These are phyloP conservation scores for Troides helena DNA, from an alignment of 2,888 invertebrate genomes.

Conservation along the genomic window DNA sequence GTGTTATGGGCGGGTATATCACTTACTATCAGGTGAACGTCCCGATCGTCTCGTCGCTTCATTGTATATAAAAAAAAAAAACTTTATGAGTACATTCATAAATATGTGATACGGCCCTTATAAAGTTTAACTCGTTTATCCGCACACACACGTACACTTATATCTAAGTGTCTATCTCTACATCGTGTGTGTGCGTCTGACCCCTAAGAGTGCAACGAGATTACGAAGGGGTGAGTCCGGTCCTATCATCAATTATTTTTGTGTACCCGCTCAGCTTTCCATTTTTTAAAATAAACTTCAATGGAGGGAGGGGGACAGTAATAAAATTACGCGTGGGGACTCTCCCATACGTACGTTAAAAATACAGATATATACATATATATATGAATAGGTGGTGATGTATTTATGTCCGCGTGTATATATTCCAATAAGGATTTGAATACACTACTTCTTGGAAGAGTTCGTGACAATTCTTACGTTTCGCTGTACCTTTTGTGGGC, in stretches of 20 bases:
- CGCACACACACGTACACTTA: background rate
- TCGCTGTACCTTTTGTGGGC: constrained; percentile 36
- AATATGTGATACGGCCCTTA: background rate
- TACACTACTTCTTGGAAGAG: constrained; percentile 50
- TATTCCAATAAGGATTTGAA: constrained; percentile 40
- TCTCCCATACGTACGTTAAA: constrained; percentile 28
- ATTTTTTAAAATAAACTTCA: constrained; percentile 75
- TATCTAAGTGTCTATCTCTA: constrained; percentile 1
- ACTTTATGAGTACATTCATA: no score
- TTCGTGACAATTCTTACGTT: constrained; percentile 50
- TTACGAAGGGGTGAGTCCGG: constrained; percentile 67
- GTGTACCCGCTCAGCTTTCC: constrained; percentile 64
- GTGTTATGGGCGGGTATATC: no score
- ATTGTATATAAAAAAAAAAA: background rate
- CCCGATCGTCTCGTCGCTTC: no score
- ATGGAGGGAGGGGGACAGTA: constrained; percentile 58
- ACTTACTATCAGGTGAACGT: no score
- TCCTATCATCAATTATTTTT: constrained; percentile 72
- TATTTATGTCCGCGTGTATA: constrained; percentile 16
- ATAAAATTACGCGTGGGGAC: constrained; percentile 60
- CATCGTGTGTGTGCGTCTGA: constrained; percentile 29
- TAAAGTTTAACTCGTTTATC: background rate
- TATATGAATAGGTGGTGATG: constrained; percentile 24
- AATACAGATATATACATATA: no score
- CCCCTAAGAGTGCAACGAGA: constrained; percentile 44